These are phyloP conservation scores for Drosophila micromelanica DNA, from an alignment of 1,140 invertebrate genomes.

Conservation along the genomic window DNA sequence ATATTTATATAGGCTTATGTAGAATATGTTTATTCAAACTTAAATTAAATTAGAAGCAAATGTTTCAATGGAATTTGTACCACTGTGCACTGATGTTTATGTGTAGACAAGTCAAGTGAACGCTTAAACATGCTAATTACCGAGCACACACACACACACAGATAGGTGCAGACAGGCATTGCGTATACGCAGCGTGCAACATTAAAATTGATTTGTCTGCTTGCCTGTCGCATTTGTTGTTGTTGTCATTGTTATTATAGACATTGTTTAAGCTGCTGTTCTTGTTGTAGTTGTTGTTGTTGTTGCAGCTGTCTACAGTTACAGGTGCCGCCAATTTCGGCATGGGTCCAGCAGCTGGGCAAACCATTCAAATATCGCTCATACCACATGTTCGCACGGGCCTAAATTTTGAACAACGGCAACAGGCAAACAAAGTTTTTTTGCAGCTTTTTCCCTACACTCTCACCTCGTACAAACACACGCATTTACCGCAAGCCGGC, in stretches of 20 bases:
- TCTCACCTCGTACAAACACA: no score
- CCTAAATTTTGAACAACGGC: slow-evolving; percentile 4
- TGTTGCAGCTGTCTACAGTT: slow-evolving; percentile 29
- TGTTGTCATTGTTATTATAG: neutral
- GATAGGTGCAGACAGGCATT: slow-evolving; percentile 27
- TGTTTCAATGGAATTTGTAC: neutral
- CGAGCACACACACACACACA: slow-evolving; percentile 8
- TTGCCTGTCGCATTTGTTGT: neutral
- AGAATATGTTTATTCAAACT: no score
- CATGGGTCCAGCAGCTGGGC: slow-evolving; percentile 8
- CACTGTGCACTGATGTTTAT: slow-evolving; percentile 10
- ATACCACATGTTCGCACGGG: slow-evolving; percentile 57
- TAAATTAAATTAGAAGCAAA: neutral
- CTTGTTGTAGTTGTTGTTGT: slow-evolving; percentile 15
- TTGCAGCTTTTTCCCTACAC: neutral
- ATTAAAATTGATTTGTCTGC: slow-evolving; percentile 21
- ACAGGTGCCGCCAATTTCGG: slow-evolving; percentile 63
- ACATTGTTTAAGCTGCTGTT: neutral
- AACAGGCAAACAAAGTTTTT: slow-evolving; percentile 26
- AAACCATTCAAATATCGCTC: slow-evolving; percentile 60
- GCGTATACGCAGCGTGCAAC: slow-evolving; percentile 65
- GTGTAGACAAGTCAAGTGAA: neutral
- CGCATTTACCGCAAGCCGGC: slow-evolving; percentile 57
- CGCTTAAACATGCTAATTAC: slow-evolving; percentile 42
- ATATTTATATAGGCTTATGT: neutral